Percentiles rank a stretch among this genome's conserved stretches.
These are phyloP conservation scores for Macropodus opercularis DNA, from an alignment of 2,797 vertebrate species.

Conservation along the genomic window DNA sequence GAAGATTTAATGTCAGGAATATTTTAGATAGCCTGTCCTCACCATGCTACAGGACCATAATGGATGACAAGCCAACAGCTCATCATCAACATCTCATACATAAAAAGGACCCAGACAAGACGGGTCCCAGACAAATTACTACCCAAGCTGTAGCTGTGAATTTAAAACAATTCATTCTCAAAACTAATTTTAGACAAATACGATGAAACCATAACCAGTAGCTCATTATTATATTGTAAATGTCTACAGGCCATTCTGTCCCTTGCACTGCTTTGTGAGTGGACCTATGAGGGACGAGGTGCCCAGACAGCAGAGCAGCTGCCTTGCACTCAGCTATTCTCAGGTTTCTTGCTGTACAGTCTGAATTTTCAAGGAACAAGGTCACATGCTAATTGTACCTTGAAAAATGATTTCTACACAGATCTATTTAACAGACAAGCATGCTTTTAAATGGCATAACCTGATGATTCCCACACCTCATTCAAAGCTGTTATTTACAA, in stretches of 20 bases:
- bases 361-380: constrained; percentile 82
- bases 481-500: too few species aligned
- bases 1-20: constrained; percentile 24
- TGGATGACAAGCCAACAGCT: constrained; percentile 14
- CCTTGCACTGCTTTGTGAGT: constrained; percentile 41
- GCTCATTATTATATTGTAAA: constrained; percentile 18
- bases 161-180: constrained; percentile 8
- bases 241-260: constrained; percentile 23
- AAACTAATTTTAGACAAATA: not conserved
- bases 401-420: constrained; percentile 62
- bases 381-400: constrained; percentile 73
- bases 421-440: constrained; percentile 61
- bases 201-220: constrained; percentile 2
- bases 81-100: constrained; percentile 17
- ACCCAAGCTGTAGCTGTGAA: not conserved
- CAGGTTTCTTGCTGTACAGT: constrained; percentile 77
- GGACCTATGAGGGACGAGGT: constrained; percentile 47
- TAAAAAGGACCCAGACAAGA: constrained; percentile 33
- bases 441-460: constrained; percentile 19
- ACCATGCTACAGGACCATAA: constrained; percentile 15
- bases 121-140: too few species aligned
- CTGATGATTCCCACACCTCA: constrained; percentile 4
- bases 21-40: constrained; percentile 43
- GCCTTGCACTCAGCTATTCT: constrained; percentile 66
- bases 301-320: constrained; percentile 71